Base-by-base conservation (phyloP, 1,140 invertebrate genomes). In the Aphelinus atriplicis region DNA sequence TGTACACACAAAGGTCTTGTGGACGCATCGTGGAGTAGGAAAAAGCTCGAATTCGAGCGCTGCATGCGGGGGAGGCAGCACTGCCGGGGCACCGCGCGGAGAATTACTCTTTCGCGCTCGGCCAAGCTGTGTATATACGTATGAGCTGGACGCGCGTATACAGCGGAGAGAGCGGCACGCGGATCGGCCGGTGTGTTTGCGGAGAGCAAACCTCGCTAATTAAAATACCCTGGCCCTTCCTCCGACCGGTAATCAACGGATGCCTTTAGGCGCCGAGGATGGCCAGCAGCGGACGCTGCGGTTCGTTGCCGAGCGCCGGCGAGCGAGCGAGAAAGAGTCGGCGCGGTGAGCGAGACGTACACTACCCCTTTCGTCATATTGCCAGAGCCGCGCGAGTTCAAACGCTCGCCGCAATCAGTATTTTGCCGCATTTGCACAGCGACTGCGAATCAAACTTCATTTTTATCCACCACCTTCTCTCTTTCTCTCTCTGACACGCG, bases 131-230 rank as follows among this genome's bases (percentile, higher is more conserved):
- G 57, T 9, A 1, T 58, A 46, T 1, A 47, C 10, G n/a, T 57
- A 68, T 51, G 26, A 26, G 7, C 9, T 60, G 58, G 2, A n/a
- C 57, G 45, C 57, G 43, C 56, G 67, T 46, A 66, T 43, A 60
- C 67, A 26, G 26, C 26, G 26, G 26, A 26, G 26, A 26, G 26
- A 26, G 26, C 26, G 26, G 46, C 57, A 7, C 53, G 57, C 72
- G 42, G 4, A 60, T 10, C 4, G 9, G 7, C 58, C 26, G 48
- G 79, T 9, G 45, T 87, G 84, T 87, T 87, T 88, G 83, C 83
- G 80, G 82, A 80, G 81, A 83, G 86, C 78, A 87, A 88, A 88
- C 85, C 79, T 77, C 71, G 81, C 82, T 88, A 87, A 88, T 88
- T 88, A 87, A 88, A 88, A 87, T 87, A 83, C 82, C 73, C 80